Conservation (phyloP, 2,888 invertebrate genomes). For the Caenorhabditis macrosperma region DNA sequence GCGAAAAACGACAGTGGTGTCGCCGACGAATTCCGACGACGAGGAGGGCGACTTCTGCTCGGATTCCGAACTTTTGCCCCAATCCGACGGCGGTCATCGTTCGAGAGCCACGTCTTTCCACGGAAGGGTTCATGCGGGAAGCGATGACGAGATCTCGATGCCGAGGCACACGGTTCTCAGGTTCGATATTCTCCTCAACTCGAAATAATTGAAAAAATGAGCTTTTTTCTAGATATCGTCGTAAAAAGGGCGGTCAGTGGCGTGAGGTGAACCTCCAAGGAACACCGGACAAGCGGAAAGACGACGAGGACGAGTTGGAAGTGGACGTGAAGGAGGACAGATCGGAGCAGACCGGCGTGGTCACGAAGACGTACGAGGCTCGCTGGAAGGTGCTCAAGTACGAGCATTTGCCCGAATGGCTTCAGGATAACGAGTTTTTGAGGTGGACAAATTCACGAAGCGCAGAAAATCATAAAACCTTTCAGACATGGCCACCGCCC, state of each 20-base stretch:
- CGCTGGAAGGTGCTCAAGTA: slow-evolving; percentile 85
- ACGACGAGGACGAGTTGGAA: slow-evolving; percentile 69
- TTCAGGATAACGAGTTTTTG: slow-evolving; percentile 84
- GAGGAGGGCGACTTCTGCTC: slow-evolving; percentile 65
- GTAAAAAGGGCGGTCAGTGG: slow-evolving; percentile 73
- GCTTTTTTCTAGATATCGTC: slow-evolving; percentile 65
- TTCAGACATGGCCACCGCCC: slow-evolving; percentile 89
- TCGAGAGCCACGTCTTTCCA: slow-evolving; percentile 55
- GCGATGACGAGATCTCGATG: slow-evolving; percentile 48
- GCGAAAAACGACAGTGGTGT: slow-evolving; percentile 68
- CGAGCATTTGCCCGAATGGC: slow-evolving; percentile 90
- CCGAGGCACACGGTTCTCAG: slow-evolving; percentile 54
- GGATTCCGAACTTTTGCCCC: slow-evolving; percentile 63
- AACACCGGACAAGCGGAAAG: slow-evolving; percentile 56
- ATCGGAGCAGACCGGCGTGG: slow-evolving; percentile 70
- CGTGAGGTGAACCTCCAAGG: slow-evolving; percentile 66
- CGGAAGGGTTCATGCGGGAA: slow-evolving; percentile 52
- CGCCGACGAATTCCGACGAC: slow-evolving; percentile 73
- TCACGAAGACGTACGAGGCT: slow-evolving; percentile 72
- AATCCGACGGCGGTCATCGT: slow-evolving; percentile 25
- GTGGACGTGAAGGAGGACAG: slow-evolving; percentile 74
- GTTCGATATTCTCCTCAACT: background rate
- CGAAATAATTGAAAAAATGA: background rate
- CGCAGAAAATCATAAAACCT: background rate
- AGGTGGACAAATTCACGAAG: slow-evolving; percentile 37